Base-by-base conservation (phyloP, 2,797 vertebrate species). In the Chromobotia macracanthus region DNA sequence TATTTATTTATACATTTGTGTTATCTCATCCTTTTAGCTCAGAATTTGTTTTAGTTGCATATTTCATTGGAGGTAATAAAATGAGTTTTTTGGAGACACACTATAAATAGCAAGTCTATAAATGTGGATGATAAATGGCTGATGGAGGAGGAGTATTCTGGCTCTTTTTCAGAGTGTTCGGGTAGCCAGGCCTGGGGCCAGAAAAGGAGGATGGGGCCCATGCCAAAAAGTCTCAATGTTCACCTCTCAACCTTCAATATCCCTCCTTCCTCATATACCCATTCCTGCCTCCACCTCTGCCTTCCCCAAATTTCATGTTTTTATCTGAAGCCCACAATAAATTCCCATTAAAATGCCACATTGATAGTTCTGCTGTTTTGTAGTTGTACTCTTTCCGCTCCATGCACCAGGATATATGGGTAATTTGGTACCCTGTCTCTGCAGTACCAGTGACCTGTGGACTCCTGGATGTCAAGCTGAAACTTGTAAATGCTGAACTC, bases 61-160 rank as follows among this genome's bases (percentile, higher is more conserved):
- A 31, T 76, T 85, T 79, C 76, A 76, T 81, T 28, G 31, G 53
- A 85, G 74, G 73, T 87, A 73, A 87, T 76, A 75, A 82, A 87
- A 84, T 38, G n/a, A 50, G n/a, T 46, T 77, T 70, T 53, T 68
- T 18, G 53, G 23, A 78, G 75, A 77, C 79, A 31, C 68, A 55
- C 84, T 90, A 88, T 90, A 89, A 91, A 91, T 91, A 87, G 84
- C 67, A 72, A 44, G 74, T 74, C 65, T 67, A 84, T 87, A 87
- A 85, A 80, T 86, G 81, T 61, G 23, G 68, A 76, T 86, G 86
- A 90, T 87, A 80, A 86, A 89, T 76, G n/a, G 77, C 48, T 21
- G 38, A 68, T 84, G 77, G 83, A 84, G 75, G 72, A 77, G 81
- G 85, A 87, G 88, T 89, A 84, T 83, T 88, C 77, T 85, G 83